A percentile compares a stretch with the other conserved stretches of the same genome.
Conservation (phyloP, 2,113 vertebrate species). For the Marmota monax region DNA sequence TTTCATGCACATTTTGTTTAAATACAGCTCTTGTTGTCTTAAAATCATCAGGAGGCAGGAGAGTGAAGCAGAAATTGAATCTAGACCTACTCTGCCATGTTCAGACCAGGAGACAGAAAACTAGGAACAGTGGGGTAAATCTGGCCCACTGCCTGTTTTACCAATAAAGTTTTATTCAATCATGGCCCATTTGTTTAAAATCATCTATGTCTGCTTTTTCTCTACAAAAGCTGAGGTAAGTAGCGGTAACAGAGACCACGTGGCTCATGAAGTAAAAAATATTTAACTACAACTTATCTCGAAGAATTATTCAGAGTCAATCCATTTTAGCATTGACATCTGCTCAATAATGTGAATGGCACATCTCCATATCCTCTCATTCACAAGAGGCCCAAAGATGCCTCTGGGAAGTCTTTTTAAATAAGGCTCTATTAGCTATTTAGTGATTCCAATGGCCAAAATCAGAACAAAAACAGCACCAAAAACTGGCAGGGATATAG, state of each 20-base stretch:
- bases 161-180: background rate
- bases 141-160: background rate
- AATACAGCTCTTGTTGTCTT: background rate
- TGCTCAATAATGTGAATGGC: background rate
- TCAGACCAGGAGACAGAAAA: background rate
- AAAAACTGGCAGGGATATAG: background rate
- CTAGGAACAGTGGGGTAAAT: background rate
- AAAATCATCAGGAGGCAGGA: background rate
- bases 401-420: background rate
- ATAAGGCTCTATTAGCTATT: background rate
- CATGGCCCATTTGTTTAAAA: background rate
- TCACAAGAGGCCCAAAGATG: background rate
- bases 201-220: background rate
- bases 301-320: background rate
- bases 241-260: background rate
- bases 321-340: background rate
- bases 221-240: background rate
- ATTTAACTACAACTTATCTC: background rate
- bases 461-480: background rate
- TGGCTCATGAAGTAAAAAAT: background rate
- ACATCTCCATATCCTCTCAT: background rate
- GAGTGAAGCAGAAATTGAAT: background rate
- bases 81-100: background rate
- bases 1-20: background rate
- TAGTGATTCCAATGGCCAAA: background rate